These are phyloP conservation scores for Alethe castanea DNA, from an alignment of 2,113 vertebrate genomes.

Conservation along the genomic window DNA sequence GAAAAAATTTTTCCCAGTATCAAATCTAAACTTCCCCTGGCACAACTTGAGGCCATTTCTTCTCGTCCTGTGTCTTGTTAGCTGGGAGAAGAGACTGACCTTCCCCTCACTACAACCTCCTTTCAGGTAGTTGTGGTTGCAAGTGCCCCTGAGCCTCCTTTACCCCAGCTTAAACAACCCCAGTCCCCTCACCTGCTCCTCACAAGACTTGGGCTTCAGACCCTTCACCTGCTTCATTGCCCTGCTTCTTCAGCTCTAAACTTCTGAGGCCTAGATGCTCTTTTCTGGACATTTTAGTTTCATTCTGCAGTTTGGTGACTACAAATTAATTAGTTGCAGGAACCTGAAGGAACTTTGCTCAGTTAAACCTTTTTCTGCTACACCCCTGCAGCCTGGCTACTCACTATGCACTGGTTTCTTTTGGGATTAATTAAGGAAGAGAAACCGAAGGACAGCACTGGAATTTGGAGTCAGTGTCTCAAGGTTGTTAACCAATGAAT, in stretches of 20 bases:
- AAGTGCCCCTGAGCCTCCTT: not conserved
- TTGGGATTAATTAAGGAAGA: not conserved
- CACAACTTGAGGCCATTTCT: not conserved
- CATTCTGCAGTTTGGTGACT: not conserved
- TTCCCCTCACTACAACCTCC: not conserved
- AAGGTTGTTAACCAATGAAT: not conserved
- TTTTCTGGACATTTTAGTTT: not conserved
- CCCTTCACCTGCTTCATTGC: no score
- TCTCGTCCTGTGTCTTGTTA: not conserved
- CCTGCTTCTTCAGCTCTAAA: not conserved
- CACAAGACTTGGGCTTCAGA: not conserved
- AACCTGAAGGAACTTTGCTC: not conserved
- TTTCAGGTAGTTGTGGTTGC: not conserved
- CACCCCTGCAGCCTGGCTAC: not conserved
- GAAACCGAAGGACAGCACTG: not conserved
- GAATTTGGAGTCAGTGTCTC: not conserved
- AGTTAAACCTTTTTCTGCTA: not conserved
- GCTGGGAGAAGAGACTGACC: not conserved
- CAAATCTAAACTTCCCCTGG: not conserved
- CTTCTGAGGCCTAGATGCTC: not conserved
- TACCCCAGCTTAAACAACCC: not conserved
- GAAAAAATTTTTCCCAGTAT: not conserved
- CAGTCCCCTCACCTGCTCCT: accelerated
- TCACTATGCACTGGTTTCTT: accelerated
- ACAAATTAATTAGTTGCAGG: not conserved